Percentiles rank a stretch among this genome's conserved stretches.
Evolutionary conservation across 2,113 vertebrate species (phyloP).

Genomic region (Isurus oxyrinchus): DNA sequence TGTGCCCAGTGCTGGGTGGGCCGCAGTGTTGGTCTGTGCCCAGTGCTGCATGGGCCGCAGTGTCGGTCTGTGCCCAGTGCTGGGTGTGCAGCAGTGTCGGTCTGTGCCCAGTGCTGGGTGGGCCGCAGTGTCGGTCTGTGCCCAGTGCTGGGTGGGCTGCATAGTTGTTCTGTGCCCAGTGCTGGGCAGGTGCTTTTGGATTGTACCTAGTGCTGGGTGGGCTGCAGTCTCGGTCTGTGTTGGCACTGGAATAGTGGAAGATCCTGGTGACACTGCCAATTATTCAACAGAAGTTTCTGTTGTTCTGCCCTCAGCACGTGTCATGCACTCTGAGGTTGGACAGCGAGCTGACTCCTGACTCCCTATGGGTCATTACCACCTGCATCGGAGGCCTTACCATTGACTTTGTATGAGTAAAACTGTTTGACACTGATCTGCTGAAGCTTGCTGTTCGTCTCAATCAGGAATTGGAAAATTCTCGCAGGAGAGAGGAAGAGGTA

Average conservation of each 20-base stretch:
- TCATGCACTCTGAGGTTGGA: background rate
- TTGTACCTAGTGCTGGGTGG: too few species aligned
- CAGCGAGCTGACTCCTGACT: background rate
- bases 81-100: too few species aligned
- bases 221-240: too few species aligned
- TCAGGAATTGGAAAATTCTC: slow-evolving; percentile 54
- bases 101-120: too few species aligned
- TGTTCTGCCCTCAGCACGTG: background rate
- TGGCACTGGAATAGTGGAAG: too few species aligned
- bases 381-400: background rate
- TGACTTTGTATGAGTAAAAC: background rate
- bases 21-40: too few species aligned
- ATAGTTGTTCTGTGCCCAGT: background rate
- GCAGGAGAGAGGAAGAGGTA: slow-evolving; percentile 45
- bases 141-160: too few species aligned
- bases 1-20: too few species aligned
- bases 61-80: too few species aligned
- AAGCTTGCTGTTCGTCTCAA: background rate
- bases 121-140: too few species aligned
- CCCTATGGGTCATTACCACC: background rate
- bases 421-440: background rate
- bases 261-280: too few species aligned
- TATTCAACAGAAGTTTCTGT: background rate
- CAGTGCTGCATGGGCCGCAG: too few species aligned
- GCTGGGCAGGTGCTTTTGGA: background rate